Percentiles rank a stretch among this genome's conserved stretches.
Evolutionary conservation across 2,888 invertebrate genomes (phyloP).

Genomic region (Clepsis dumicolana): DNA sequence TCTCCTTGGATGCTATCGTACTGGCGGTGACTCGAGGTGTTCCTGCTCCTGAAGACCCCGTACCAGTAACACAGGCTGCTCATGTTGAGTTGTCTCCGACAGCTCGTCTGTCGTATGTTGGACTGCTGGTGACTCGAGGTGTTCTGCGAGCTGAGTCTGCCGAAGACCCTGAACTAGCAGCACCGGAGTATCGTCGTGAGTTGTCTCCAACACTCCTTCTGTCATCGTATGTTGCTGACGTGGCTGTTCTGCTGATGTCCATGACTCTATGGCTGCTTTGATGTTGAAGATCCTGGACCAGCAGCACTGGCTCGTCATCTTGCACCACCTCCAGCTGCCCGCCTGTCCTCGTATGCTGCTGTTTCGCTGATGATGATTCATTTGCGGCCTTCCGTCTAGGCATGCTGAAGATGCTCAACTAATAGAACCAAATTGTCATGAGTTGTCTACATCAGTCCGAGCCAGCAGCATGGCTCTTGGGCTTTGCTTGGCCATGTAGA

Average conservation of each 20-base stretch:
- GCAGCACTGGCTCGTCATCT: not conserved
- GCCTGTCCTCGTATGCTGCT: not conserved
- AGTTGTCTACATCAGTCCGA: not conserved
- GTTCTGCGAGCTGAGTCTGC: not conserved
- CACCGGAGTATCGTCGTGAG: not conserved
- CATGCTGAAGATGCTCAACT: not conserved
- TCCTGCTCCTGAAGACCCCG: too few species aligned
- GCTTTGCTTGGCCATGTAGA: too few species aligned
- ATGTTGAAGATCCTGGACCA: not conserved
- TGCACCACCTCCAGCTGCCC: not conserved
- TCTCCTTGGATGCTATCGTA: not conserved
- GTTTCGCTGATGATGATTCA: too few species aligned
- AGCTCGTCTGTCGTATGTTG: not conserved
- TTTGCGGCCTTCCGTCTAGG: too few species aligned
- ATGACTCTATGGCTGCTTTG: too few species aligned
- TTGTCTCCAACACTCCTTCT: not conserved
- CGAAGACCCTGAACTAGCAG: too few species aligned
- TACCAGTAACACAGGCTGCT: too few species aligned
- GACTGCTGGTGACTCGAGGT: not conserved
- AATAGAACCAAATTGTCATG: not conserved
- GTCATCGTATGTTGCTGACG: not conserved
- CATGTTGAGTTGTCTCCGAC: not conserved
- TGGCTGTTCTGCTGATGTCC: not conserved
- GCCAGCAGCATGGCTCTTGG: too few species aligned
- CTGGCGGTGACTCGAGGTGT: too few species aligned